A percentile compares a stretch with the other conserved stretches of the same genome.
Conservation (phyloP, 1,140 invertebrate species). For the Drosophila truncata region DNA sequence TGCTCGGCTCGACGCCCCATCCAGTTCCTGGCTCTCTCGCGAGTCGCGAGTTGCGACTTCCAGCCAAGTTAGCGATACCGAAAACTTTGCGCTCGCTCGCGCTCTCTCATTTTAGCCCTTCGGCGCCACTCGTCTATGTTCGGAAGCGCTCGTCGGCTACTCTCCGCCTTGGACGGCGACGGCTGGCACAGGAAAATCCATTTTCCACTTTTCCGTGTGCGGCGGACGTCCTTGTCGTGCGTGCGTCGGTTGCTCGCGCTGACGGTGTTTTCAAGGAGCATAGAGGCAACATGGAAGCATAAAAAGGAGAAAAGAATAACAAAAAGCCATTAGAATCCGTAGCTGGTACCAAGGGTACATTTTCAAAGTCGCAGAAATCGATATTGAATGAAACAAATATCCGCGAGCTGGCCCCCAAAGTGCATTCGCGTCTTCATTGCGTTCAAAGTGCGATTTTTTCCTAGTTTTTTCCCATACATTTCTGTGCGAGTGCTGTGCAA, state of each 20-base stretch:
- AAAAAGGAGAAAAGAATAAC: constrained; percentile 27
- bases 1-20: not conserved
- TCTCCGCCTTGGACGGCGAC: constrained; percentile 11
- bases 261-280: constrained; percentile 51
- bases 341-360: constrained; percentile 13
- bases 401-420: constrained; percentile 3
- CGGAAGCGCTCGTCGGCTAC: not conserved
- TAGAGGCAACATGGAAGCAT: constrained; percentile 38
- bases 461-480: constrained; percentile 18
- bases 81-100: constrained; percentile 1
- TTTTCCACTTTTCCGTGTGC: constrained; percentile 72
- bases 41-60: not conserved
- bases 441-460: constrained; percentile 24
- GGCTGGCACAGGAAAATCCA: constrained; percentile 58
- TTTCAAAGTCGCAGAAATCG: constrained; percentile 39
- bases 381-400: constrained; percentile 16
- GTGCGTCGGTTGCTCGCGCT: constrained; percentile 61
- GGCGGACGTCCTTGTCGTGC: constrained; percentile 77
- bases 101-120: not conserved
- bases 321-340: constrained; percentile 17
- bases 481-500: constrained; percentile 40
- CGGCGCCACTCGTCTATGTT: not conserved
- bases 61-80: constrained; percentile 7
- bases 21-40: not conserved
- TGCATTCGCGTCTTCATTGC: constrained; percentile 11